Evolutionary conservation across 2,113 vertebrate genomes (phyloP).

Genomic region (Thomomys bottae): DNA sequence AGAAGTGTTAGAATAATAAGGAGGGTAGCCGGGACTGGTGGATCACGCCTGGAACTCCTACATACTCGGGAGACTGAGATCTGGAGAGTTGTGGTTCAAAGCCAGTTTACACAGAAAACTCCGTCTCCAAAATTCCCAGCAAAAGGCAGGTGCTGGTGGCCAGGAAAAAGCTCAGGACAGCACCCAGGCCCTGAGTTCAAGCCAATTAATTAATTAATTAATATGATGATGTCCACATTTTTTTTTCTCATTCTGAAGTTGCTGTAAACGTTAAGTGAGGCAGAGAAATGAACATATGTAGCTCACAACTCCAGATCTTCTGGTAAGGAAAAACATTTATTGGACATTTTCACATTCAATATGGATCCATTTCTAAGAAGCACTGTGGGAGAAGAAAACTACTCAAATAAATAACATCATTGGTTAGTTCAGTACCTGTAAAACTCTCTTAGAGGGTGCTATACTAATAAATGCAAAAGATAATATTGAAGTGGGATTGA

Average conservation of each 20-base stretch:
- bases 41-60: too few species aligned
- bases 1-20: constrained; percentile 23
- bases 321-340: neutral
- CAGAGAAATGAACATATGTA: neutral
- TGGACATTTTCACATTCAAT: neutral
- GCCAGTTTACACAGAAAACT: too few species aligned
- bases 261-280: neutral
- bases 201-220: too few species aligned
- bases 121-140: too few species aligned
- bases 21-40: too few species aligned
- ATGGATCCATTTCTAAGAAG: neutral
- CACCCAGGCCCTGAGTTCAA: too few species aligned
- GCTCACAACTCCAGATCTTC: accelerated
- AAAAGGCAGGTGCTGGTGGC: too few species aligned
- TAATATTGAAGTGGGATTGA: neutral
- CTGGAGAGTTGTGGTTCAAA: too few species aligned
- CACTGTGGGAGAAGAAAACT: neutral
- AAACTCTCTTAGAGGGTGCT: neutral
- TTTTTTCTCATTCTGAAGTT: neutral
- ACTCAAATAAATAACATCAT: neutral
- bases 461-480: neutral
- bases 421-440: neutral
- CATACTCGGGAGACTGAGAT: too few species aligned
- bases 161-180: too few species aligned
- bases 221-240: neutral